Percentiles rank a stretch among this genome's conserved stretches.
Conservation (phyloP, 1,140 invertebrate species). For the Sitophilus oryzae region DNA sequence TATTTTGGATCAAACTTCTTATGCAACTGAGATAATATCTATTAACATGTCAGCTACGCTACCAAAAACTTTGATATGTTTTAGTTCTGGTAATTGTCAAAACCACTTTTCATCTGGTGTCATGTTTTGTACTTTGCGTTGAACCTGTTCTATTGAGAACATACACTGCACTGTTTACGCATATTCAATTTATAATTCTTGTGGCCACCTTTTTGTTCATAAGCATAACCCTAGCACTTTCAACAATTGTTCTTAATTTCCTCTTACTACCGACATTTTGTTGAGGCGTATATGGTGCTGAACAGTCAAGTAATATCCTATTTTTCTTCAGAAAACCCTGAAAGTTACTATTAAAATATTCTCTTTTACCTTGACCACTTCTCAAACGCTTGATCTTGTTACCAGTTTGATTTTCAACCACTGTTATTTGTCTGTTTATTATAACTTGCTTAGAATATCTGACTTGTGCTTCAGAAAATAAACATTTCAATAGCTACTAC, state of each 20-base stretch:
- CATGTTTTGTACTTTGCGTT: constrained; percentile 16
- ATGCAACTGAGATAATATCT: no score
- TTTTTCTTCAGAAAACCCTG: constrained; percentile 22
- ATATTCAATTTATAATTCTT: constrained; percentile 47
- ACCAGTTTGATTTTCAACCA: constrained; percentile 14
- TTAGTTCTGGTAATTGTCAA: constrained; percentile 1
- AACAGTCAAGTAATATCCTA: constrained; percentile 27
- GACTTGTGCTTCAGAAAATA: constrained; percentile 45
- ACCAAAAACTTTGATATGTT: constrained; percentile 17
- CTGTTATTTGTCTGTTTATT: constrained; percentile 2
- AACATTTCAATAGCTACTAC: constrained; percentile 39
- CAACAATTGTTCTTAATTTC: constrained; percentile 43
- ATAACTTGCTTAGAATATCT: constrained; percentile 32
- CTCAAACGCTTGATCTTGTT: constrained; percentile 32
- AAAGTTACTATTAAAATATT: constrained; percentile 32
- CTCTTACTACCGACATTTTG: constrained; percentile 44
- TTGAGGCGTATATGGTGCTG: constrained; percentile 40
- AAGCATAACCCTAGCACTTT: constrained; percentile 43
- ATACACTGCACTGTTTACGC: constrained; percentile 42
- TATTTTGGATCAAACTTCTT: no score
- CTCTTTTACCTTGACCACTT: constrained; percentile 25
- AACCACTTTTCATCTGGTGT: constrained; percentile 11
- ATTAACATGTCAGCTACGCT: no score
- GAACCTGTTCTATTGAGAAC: constrained; percentile 38
- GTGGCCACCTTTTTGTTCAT: constrained; percentile 36